Evolutionary conservation across 2,797 vertebrate species (phyloP).

Genomic region (Clarias laeviceps): DNA sequence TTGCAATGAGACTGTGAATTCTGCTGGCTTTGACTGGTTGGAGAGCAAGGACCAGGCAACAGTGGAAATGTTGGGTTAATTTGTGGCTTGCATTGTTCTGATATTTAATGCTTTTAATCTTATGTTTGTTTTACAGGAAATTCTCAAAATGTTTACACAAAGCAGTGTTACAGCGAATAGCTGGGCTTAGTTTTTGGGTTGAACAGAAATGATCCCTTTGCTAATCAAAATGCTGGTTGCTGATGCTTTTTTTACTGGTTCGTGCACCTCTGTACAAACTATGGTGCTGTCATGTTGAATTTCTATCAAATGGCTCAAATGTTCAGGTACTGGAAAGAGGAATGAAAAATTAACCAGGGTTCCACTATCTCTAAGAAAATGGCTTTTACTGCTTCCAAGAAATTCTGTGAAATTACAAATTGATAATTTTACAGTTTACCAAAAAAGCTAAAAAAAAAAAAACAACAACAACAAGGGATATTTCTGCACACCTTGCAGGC

Average conservation of each 20-base stretch:
- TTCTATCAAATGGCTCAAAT: not conserved
- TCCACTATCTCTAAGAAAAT: conserved; percentile 12
- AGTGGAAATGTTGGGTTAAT: conserved; percentile 94
- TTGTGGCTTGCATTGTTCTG: conserved; percentile 71
- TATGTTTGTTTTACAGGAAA: conserved; percentile 61
- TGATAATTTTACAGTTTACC: conserved; percentile 1
- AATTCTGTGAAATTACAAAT: conserved; percentile 16
- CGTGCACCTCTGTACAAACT: conserved; percentile 24
- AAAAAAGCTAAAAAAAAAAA: not conserved
- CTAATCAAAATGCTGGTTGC: conserved; percentile 67
- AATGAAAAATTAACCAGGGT: not conserved
- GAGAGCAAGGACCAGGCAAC: conserved; percentile 98
- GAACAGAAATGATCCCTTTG: conserved; percentile 83
- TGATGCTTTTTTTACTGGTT: conserved; percentile 60
- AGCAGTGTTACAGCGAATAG: conserved; percentile 82
- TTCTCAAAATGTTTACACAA: conserved; percentile 65
- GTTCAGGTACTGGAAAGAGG: conserved; percentile 7
- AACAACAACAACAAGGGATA: not conserved
- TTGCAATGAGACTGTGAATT: conserved; percentile 86
- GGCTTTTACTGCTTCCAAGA: conserved; percentile 15
- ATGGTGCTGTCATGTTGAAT: conserved; percentile 44
- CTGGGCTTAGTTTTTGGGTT: conserved; percentile 86
- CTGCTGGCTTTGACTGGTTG: conserved; percentile 95
- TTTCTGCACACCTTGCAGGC: conserved; percentile 39
- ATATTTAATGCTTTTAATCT: conserved; percentile 59